These are phyloP conservation scores for Lydus trimaculatus DNA, from an alignment of 2,888 invertebrate genomes.

Conservation along the genomic window DNA sequence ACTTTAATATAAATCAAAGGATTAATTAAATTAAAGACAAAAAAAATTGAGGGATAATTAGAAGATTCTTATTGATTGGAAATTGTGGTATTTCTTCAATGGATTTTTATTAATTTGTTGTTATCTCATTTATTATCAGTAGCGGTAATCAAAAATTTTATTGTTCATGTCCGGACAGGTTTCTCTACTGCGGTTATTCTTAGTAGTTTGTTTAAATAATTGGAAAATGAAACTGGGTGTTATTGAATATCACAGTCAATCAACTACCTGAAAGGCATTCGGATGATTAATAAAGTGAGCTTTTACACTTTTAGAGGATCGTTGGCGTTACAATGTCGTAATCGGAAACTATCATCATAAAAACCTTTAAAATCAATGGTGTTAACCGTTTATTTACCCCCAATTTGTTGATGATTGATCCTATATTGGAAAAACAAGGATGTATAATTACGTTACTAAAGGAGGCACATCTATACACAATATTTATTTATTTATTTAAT, in stretches of 20 bases:
- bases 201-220: conserved; percentile 6
- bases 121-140: conserved; percentile 5
- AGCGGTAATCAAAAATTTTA: conserved; percentile 4
- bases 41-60: too few species aligned
- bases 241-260: not conserved
- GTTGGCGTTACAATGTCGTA: not conserved
- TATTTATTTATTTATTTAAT: conserved; percentile 1
- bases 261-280: not conserved
- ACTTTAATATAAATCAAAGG: too few species aligned
- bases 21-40: not conserved
- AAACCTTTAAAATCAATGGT: conserved; percentile 10
- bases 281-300: not conserved
- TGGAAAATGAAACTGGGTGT: not conserved
- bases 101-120: not conserved
- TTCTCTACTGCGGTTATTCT: not conserved
- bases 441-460: not conserved
- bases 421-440: not conserved
- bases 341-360: not conserved
- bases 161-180: conserved; percentile 12
- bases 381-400: conserved; percentile 4
- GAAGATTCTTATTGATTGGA: not conserved
- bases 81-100: conserved; percentile 1
- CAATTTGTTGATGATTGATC: not conserved
- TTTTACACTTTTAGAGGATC: not conserved
- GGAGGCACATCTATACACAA: not conserved